Percentiles rank a stretch among this genome's conserved stretches.
Evolutionary conservation across 2,888 invertebrate genomes (phyloP).

Genomic region (Periphyllus acericola): DNA sequence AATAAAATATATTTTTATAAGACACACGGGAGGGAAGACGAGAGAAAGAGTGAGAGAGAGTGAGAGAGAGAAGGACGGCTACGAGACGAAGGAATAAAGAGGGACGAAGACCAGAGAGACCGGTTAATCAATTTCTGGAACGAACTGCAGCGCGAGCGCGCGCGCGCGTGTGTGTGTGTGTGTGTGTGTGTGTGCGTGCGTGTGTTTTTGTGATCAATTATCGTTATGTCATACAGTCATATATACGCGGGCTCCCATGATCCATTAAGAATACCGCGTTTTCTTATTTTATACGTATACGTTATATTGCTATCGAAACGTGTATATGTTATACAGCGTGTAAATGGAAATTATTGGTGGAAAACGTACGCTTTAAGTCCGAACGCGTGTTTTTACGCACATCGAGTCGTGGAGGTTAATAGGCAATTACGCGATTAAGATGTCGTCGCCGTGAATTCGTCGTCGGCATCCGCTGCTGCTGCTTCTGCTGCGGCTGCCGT

Average conservation of each 20-base stretch:
- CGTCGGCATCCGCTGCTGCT: slow-evolving; percentile 9
- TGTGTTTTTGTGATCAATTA: slow-evolving; percentile 54
- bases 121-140: slow-evolving; percentile 62
- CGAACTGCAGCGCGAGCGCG: slow-evolving; percentile 8
- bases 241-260: slow-evolving; percentile 47
- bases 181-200: not conserved
- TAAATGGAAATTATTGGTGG: not conserved
- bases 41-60: not conserved
- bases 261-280: slow-evolving; percentile 54
- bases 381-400: not conserved
- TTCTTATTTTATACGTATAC: not conserved
- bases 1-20: slow-evolving; percentile 38
- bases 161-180: not conserved
- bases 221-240: slow-evolving; percentile 52
- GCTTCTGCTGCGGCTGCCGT: not conserved
- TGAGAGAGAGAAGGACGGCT: not conserved
- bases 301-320: not conserved
- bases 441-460: slow-evolving; percentile 47
- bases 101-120: slow-evolving; percentile 43
- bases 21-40: slow-evolving; percentile 23
- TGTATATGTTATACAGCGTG: not conserved
- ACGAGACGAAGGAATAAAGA: not conserved
- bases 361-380: slow-evolving; percentile 4
- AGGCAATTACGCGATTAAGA: slow-evolving; percentile 59
- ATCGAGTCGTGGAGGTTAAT: slow-evolving; percentile 32